Evolutionary conservation across 1,140 invertebrate species (phyloP), one percentile per base, ranked within the genome.

Genomic region (Solenopsis fugax): DNA sequence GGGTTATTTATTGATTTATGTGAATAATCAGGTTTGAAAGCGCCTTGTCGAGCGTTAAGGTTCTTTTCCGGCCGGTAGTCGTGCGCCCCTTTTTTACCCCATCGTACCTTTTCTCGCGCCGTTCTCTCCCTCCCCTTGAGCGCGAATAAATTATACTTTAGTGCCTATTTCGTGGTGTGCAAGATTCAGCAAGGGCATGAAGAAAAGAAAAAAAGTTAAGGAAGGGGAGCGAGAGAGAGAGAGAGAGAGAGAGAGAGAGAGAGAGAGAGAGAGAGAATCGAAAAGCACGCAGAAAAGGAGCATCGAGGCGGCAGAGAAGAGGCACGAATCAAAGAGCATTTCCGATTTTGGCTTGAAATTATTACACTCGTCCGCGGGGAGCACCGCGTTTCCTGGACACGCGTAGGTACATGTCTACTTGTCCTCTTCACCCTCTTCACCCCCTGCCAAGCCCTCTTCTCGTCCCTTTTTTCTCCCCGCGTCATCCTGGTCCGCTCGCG

Each of bases 1-100:
- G 88, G 76, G 87, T 92, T 90, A 92, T 92, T 92, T 92, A 92
- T 92, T 85, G 92, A 88, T 92, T 92, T 92, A 92, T 90, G 91
- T 85, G 92, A 92, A 91, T 92, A 92, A 92, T 92, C 91, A 91
- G 85, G 86, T 91, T 91, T 89, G 92, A 92, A 92, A 92, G 87
- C 90, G 84, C 67, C 91, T 87, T 71, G 88, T 91, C 85, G 84
- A 86, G 81, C 78, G 85, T 84, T 89, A 89, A 91, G 85, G 87
- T 85, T 87, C 89, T 87, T 91, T 78, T 87, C 85, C 77, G 84
- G 41, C 16, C 75, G 69, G 85, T 52, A 86, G 86, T 91, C 52
- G 24, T 87, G 12, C 80, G n/a, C 64, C 54, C 65, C 85, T 69
- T 73, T 86, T 87, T 45, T 69, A 48, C 21, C 56, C 45, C 29